Base-by-base conservation (phyloP, 2,113 vertebrate genomes). In the Oceanites oceanicus region DNA sequence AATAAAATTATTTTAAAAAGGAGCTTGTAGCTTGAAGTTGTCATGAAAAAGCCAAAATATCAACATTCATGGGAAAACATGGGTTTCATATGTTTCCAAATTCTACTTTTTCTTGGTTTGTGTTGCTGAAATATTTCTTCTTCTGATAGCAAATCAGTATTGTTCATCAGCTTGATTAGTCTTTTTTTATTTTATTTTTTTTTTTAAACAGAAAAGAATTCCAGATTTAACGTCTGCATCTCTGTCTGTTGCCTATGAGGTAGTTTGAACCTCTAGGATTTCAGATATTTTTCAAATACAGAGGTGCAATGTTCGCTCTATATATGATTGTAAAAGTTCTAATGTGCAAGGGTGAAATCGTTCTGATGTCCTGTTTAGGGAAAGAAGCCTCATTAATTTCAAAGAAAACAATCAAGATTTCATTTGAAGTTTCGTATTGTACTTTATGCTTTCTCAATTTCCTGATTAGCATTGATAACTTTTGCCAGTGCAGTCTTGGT, bases 401-500 rank as follows among this genome's bases (percentile, higher is more conserved):
- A 59, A 62, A 85, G 15, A 52, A 72, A 44, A 7, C 4, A 22
- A 15, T 67, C 30, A 45, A 36, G 38, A 74, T 70, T 80, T 84
- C 5, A 50, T 87, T 53, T 75, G 14, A 72, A 63, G 21, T 90
- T 79, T 32, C 49, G 7, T 16, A 8, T 36, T 59, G 3, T 47
- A 25, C 27, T 70, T 86, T 10, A 18, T 76, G 18, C 10, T 88
- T 30, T 17, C 38, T 85, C 11, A 3, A 2, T 78, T 76, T 92
- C 40, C 30, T 76, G 18, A 22, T 21, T 59, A 55, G 11, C 40
- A 38, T 23, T 36, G 47, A 13, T 32, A 73, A 14, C 1, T 59
- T 80, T 26, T 42, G 14, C 0, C 0, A 2, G 6, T 67, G 11
- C 10, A 40, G 6, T 27, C 34, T 38, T 93, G 20, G 8, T 47